Conservation (phyloP, 2,797 vertebrate species). For the Apogon talboti region DNA sequence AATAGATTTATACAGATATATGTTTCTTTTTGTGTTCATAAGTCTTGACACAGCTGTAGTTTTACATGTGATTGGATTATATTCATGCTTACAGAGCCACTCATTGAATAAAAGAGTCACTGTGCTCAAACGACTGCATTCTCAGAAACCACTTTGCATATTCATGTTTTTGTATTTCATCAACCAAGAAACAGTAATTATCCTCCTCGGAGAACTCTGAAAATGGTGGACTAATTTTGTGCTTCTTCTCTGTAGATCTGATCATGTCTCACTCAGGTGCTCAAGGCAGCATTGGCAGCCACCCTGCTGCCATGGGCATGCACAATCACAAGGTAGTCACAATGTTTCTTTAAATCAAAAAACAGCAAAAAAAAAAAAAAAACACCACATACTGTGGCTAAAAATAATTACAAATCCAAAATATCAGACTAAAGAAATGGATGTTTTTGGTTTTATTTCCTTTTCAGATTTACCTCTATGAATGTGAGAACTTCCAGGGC, state of each 20-base stretch:
- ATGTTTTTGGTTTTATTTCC: background rate
- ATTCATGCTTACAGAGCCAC: too few relatives aligned
- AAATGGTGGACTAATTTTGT: slow-evolving; percentile 21
- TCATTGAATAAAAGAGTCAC: background rate
- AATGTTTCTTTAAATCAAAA: background rate
- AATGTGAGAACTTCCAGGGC: slow-evolving; percentile 89
- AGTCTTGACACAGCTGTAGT: too few relatives aligned
- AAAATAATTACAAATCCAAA: background rate
- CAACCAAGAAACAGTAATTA: background rate
- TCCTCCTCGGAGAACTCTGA: background rate
- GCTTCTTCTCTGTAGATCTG: slow-evolving; percentile 58
- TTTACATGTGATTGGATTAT: too few relatives aligned
- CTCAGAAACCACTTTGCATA: background rate
- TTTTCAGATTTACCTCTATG: slow-evolving; percentile 85
- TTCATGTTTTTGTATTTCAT: background rate
- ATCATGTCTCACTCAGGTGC: slow-evolving; percentile 88
- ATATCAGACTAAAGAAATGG: background rate
- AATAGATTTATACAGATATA: too few relatives aligned
- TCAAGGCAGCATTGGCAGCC: slow-evolving; percentile 88
- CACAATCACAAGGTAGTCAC: slow-evolving; percentile 79
- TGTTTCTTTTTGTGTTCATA: too few relatives aligned
- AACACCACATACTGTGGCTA: too few relatives aligned
- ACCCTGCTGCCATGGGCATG: slow-evolving; percentile 77
- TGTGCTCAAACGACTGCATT: background rate
- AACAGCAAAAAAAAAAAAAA: background rate